These are phyloP conservation scores for Yponomeuta plumbellus DNA, from an alignment of 2,888 invertebrate genomes.

Conservation along the genomic window DNA sequence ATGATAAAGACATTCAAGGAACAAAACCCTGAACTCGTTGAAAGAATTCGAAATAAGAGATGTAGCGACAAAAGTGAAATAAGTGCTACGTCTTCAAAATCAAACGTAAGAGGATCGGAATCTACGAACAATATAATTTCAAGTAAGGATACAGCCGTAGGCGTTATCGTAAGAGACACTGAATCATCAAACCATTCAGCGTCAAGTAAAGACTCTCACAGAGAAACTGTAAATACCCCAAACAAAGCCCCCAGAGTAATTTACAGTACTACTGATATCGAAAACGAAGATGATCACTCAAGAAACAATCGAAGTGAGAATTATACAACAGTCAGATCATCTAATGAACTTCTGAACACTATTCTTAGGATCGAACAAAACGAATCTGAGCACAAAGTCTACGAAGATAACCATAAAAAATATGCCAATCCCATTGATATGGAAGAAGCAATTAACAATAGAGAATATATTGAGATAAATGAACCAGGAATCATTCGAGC, in stretches of 20 bases:
- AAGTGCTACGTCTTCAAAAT: constrained; percentile 25
- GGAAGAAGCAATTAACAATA: neutral
- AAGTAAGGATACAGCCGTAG: neutral
- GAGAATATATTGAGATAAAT: neutral
- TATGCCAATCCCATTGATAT: neutral
- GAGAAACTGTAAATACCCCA: neutral
- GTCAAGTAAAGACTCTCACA: constrained; percentile 5
- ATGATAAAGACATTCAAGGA: constrained; percentile 49
- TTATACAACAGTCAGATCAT: constrained; percentile 10
- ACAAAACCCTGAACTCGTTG: constrained; percentile 42
- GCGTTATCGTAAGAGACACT: neutral
- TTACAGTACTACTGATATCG: constrained; percentile 7
- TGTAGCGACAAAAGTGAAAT: constrained; percentile 28
- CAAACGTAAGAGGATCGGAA: constrained; percentile 6
- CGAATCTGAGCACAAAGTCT: constrained; percentile 19
- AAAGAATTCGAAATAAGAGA: constrained; percentile 35
- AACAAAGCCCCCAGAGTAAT: constrained; percentile 6
- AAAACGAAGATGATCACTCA: constrained; percentile 14
- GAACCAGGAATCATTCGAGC: neutral
- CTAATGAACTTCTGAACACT: constrained; percentile 19
- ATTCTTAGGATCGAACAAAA: constrained; percentile 21
- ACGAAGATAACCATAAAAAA: neutral
- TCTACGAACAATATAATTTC: constrained; percentile 21
- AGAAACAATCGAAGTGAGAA: neutral
- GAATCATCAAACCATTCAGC: constrained; percentile 22